Conservation (phyloP, 53 echinoderm and acorn worm genomes). For the Stichopus horrens region DNA sequence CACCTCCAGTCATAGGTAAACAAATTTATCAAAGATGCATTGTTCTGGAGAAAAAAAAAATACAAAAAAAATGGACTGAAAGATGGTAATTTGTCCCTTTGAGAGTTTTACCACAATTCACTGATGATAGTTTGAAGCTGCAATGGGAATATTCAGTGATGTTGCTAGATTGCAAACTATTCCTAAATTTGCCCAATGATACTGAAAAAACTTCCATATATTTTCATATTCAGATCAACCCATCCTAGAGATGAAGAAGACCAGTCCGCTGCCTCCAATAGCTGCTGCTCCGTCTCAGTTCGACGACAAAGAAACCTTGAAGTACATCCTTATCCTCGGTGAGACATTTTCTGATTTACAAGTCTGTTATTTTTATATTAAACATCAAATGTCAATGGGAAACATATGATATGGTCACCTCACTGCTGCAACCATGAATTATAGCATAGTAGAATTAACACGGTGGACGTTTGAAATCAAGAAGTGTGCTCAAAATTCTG, state of each 20-base stretch:
- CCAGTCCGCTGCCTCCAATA: conserved; percentile 84
- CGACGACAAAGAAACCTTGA: conserved; percentile 4
- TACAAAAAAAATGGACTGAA: background rate
- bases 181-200: background rate
- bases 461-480: too few relatives aligned
- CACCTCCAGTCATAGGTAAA: conserved; percentile 58
- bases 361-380: too few relatives aligned
- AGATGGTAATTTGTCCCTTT: too few relatives aligned
- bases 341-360: conserved; percentile 16
- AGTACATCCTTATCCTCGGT: conserved; percentile 71
- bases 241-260: conserved; percentile 62
- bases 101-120: too few relatives aligned
- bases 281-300: conserved; percentile 3
- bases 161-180: too few relatives aligned
- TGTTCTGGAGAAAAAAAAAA: background rate
- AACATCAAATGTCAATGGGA: too few relatives aligned
- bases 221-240: conserved; percentile 12
- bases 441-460: too few relatives aligned
- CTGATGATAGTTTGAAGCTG: too few relatives aligned
- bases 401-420: too few relatives aligned
- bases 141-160: too few relatives aligned
- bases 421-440: too few relatives aligned
- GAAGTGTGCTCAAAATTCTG: too few relatives aligned
- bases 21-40: background rate
- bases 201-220: background rate